These are phyloP conservation scores for Diacarnus erythraeanus DNA, from an alignment of 37 sponge, comb jelly and placozoan genomes.

Conservation along the genomic window DNA sequence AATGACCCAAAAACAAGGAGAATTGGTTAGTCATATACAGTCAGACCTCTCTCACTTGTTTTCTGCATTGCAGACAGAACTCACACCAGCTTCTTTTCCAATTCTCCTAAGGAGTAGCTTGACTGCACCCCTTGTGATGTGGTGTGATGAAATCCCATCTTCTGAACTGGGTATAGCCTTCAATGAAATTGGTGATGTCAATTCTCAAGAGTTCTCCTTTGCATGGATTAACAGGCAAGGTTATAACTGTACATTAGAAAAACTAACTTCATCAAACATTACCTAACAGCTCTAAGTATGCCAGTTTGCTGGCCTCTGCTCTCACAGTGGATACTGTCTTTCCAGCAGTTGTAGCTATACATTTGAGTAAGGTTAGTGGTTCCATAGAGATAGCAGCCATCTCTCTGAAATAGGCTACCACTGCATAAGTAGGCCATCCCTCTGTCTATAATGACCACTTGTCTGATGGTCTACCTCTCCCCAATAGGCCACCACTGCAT, in stretches of 20 bases:
- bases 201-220: neutral
- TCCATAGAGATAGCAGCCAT: neutral
- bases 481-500: neutral
- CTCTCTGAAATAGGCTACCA: neutral
- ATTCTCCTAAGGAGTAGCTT: constrained; percentile 6
- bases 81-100: constrained; percentile 35
- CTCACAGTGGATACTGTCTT: neutral
- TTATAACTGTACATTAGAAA: too few species aligned
- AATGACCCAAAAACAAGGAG: neutral
- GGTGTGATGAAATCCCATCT: constrained; percentile 26
- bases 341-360: constrained; percentile 5
- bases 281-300: constrained; percentile 4
- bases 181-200: neutral
- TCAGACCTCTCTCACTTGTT: neutral
- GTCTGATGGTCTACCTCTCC: neutral
- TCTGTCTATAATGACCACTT: too few species aligned
- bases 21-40: too few species aligned
- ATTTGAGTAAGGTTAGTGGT: neutral
- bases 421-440: too few species aligned
- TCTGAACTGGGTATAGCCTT: constrained; percentile 13
- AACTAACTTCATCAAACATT: neutral
- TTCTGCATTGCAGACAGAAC: constrained; percentile 15
- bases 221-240: constrained; percentile 43
- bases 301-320: neutral
- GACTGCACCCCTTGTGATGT: constrained; percentile 24